Base-by-base conservation (phyloP, 2,797 vertebrate genomes). In the Florisuga fusca region DNA sequence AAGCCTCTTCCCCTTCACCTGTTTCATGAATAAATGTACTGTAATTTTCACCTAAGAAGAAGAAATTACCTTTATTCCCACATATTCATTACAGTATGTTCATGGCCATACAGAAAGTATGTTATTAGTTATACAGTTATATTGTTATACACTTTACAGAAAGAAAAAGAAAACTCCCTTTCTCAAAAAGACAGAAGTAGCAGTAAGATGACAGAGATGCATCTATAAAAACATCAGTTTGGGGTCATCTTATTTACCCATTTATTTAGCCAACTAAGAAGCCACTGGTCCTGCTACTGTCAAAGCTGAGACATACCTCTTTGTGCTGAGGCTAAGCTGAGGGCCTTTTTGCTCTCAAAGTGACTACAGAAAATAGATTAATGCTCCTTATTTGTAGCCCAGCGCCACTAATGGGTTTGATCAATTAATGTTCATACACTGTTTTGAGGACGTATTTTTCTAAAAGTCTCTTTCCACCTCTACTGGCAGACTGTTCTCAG, bases 401-500 rank as follows among this genome's bases (percentile, higher is more conserved):
- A 36, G 16, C 64, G 48, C 57, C 71, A 59, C 68, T 91, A 76
- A 86, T 26, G 41, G 51, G 51, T 81, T 93, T 84, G 73, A 90
- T 82, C 71, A 71, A 86, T 66, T 72, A 69, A 75, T 26, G 59
- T 76, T 78, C 69, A 76, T 15, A 45, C 31, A 58, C 26, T 84
- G 55, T 85, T 94, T 46, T 61, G 26, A 93, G 62, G 58, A 59
- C 57, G 21, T 82, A 84, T 71, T 93, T 33, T 84, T 94, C 53
- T 57, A 61, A 16, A 92, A 82, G 76, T 84, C 87, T 89, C 36
- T 73, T 89, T 79, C 90, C 67, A 31, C 77, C 63, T 93, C 77
- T 79, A 31, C 54, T 46, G 22, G 69, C 36, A 92, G 86, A 93
- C n/a, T 63, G 20, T 38, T 82, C 96, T 96, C 90, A 86, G 75